Base-by-base conservation (phyloP, 2,888 invertebrate genomes). In the Melanophora roralis region DNA sequence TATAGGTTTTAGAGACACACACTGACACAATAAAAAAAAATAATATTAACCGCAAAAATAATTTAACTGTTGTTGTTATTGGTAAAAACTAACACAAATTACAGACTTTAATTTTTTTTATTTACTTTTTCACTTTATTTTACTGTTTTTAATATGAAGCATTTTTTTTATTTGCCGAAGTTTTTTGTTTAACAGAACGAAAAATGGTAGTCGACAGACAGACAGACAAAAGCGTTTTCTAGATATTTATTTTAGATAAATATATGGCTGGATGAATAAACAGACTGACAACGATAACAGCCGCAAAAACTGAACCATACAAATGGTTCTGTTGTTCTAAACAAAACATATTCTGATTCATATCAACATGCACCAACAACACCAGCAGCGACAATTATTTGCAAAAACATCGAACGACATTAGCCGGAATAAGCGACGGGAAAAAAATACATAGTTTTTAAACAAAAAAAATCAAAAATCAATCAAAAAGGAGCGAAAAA, bases 261-360 rank as follows among this genome's bases (percentile, higher is more conserved):
- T 53, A 40, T 16, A 32, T 55, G 38, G 60, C 40, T 21, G 19
- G 16, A 65, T 65, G 27, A 6, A 27, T 27, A 27, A 5, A 27
- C 27, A 27, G n/a, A n/a, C n/a, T n/a, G n/a, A n/a, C n/a, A 27
- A 27, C 6, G 27, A 6, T 27, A 27, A 32, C 32, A 36, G 60
- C 12, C 43, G 62, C 7, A 47, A 19, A 59, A 59, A 59, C 43
- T 62, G 16, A 32, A 43, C 34, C 43, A 60, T 32, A 67, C 69
- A 75, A 67, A 67, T 62, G 23, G 60, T 53, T 60, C 47, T 64
- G 27, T 38, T 32, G 40, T 6, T 27, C 27, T 27, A 27, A 38
- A 65, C 65, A 9, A 59, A 74, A 34, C n/a, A 34, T 69, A 43
- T 64, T 62, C 45, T 76, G 80, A 80, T 72, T 75, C 75, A 80